phyloP scores from a whole-genome alignment of 1,140 invertebrate genomes.

The Potamilus streckersoni region DNA sequence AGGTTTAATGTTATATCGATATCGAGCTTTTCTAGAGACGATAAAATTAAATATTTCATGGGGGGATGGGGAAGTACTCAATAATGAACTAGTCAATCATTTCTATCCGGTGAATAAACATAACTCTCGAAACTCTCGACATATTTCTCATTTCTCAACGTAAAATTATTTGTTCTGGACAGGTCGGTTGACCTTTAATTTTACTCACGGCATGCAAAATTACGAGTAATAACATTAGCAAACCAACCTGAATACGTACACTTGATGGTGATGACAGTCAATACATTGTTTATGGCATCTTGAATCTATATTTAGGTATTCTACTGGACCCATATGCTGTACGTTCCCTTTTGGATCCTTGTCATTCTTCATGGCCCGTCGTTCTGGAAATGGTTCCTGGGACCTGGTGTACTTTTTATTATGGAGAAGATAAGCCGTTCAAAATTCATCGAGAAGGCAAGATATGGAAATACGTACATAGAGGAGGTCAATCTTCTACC shows the following conservation, averaged over 20 bases:
- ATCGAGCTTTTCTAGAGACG: too few species aligned
- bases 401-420: constrained; percentile 83
- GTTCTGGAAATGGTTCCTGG: constrained; percentile 96
- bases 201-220: too few species aligned
- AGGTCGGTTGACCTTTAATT: too few species aligned
- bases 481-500: constrained; percentile 42
- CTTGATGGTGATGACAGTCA: background rate
- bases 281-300: background rate
- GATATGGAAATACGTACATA: constrained; percentile 44
- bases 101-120: background rate
- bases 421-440: constrained; percentile 77
- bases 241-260: too few species aligned
- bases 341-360: constrained; percentile 89
- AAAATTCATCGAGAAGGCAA: constrained; percentile 30
- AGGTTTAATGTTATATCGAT: too few species aligned
- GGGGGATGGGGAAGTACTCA: too few species aligned
- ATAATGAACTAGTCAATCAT: background rate
- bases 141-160: background rate
- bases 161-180: background rate
- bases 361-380: constrained; percentile 89
- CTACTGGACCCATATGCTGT: constrained; percentile 94
- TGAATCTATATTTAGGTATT: constrained; percentile 78
- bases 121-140: too few species aligned
- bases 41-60: too few species aligned
- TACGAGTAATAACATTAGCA: too few species aligned